A percentile compares a stretch with the other conserved stretches of the same genome.
phyloP scores from a whole-genome alignment of 2,888 invertebrate genomes.

The Phymatocera aterrima region DNA sequence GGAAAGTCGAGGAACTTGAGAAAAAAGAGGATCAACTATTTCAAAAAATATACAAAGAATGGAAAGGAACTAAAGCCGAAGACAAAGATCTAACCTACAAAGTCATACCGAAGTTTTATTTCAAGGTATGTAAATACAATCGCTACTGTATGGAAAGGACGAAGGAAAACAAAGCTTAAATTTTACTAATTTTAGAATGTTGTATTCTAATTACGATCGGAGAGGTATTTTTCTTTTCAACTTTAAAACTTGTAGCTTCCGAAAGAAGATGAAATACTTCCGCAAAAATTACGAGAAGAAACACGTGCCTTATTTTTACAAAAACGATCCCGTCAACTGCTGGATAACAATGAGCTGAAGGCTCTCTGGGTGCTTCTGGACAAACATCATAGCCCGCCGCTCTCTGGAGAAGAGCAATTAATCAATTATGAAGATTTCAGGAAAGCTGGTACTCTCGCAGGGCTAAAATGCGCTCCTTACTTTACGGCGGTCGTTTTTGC shows the following conservation, averaged over 20 bases:
- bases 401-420: constrained; percentile 86
- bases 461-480: constrained; percentile 85
- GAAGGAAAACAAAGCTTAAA: no score
- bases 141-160: no score
- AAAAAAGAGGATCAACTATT: constrained; percentile 78
- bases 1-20: constrained; percentile 73
- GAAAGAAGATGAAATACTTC: constrained; percentile 84
- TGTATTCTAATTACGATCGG: no score
- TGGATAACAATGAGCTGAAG: constrained; percentile 92
- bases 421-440: constrained; percentile 91
- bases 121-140: no score
- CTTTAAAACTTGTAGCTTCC: constrained; percentile 80
- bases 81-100: constrained; percentile 76
- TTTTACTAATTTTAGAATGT: no score
- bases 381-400: constrained; percentile 86
- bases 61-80: constrained; percentile 76
- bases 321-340: constrained; percentile 87
- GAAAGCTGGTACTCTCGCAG: constrained; percentile 85
- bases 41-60: constrained; percentile 75
- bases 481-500: constrained; percentile 92
- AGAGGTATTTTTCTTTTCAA: no score
- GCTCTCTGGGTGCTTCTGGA: constrained; percentile 90
- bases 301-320: constrained; percentile 92
- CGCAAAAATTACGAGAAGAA: constrained; percentile 91
- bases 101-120: constrained; percentile 86